Evolutionary conservation across 2,888 invertebrate species (phyloP), one percentile per base, ranked within the genome.

Genomic region (Limnephilus auricula): DNA sequence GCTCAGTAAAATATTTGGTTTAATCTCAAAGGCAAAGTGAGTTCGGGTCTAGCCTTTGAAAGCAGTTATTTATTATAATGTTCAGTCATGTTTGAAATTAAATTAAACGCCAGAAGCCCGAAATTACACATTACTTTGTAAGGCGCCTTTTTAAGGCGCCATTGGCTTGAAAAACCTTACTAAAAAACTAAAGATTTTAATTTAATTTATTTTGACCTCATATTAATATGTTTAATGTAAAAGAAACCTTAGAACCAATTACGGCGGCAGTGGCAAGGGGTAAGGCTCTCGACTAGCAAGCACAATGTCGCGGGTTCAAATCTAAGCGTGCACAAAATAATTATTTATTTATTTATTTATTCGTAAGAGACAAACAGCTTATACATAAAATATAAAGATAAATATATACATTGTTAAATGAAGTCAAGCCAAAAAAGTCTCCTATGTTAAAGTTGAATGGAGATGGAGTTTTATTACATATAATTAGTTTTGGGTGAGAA

Each of bases 1-100:
- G 90, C 89, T 83, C 83, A 34, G 84, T 89, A 37, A 83, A 90
- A 90, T 90, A 83, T 85, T 90, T 83, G 90, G 90, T 84, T 84
- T 83, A 82, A 90, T 84, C 83, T 83, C 84, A 65, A 37, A 84
- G 83, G 90, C 50, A 87, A 50, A n/a, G 78, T 87, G 34, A 91
- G 65, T 40, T 45, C 40, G 40, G 86, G 82, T 79, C 34, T 34
- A 34, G 40, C 13, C 85, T 40, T 85, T 45, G 85, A 37, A 45
- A n/a, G 30, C 85, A 34, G 30, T 85, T 85, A 85, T 85, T 85
- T 85, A 85, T 85, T 85, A 15, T 40, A 15, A 40, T 85, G 85
- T 85, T 85, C 85, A 85, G 30, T 37, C 85, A 85, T 40, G 40
- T 85, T 40, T 85, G 85, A 85, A 40, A 85, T 85, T 40, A 85